phyloP scores from a whole-genome alignment of 2,797 vertebrate species.

The Ceryle rudis region DNA sequence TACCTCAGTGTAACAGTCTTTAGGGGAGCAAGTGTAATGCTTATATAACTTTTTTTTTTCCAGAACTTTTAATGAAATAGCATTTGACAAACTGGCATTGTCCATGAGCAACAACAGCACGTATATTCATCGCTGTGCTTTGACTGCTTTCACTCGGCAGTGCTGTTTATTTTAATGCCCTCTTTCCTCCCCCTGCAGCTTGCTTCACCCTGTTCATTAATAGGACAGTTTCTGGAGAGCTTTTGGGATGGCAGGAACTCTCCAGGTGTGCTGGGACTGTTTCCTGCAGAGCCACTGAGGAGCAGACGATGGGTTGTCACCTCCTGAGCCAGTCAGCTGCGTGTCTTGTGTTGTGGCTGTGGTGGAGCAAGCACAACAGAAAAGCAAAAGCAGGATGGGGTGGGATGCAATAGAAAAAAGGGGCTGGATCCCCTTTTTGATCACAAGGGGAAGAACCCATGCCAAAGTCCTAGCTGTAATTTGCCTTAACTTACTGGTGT shows the following conservation, averaged over 20 bases:
- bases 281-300: rapidly evolving
- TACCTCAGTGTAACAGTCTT: neutral
- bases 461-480: neutral
- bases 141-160: neutral
- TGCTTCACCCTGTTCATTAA: neutral
- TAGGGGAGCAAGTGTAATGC: neutral
- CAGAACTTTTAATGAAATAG: neutral
- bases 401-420: neutral
- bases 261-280: neutral
- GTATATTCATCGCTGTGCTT: neutral
- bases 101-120: rapidly evolving
- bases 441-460: neutral
- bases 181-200: neutral
- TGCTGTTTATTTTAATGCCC: neutral
- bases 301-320: neutral
- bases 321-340: neutral
- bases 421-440: neutral
- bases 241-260: neutral
- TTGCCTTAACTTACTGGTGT: neutral
- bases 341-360: rapidly evolving
- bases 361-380: neutral
- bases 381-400: neutral
- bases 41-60: neutral
- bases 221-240: neutral
- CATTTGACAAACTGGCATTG: neutral